Conservation (phyloP, 2,888 invertebrate genomes). For the Hyalella azteca region DNA sequence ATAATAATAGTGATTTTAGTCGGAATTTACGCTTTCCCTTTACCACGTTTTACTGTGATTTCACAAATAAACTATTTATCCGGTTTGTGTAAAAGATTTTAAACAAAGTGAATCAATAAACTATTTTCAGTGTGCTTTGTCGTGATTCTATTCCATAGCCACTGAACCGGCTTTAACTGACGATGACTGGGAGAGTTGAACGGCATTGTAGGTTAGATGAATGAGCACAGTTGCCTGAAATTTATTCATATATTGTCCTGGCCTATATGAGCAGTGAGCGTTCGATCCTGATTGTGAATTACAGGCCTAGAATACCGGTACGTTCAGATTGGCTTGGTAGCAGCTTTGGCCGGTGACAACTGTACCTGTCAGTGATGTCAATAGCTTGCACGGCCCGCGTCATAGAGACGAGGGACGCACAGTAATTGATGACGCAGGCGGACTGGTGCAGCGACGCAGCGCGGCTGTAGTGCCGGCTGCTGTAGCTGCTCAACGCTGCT, state of each 20-base stretch:
- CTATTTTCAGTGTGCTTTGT: too few relatives aligned
- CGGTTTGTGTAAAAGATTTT: too few relatives aligned
- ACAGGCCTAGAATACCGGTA: background rate
- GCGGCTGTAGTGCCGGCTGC: background rate
- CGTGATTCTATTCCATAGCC: too few relatives aligned
- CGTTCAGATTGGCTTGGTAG: background rate
- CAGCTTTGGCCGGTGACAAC: too few relatives aligned
- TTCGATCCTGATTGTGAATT: background rate
- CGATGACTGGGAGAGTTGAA: background rate
- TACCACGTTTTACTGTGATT: too few relatives aligned
- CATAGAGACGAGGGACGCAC: conserved; percentile 6
- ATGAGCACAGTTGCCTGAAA: background rate
- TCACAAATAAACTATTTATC: too few relatives aligned
- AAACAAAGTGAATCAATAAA: too few relatives aligned
- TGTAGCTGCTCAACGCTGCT: conserved; percentile 28
- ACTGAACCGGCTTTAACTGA: too few relatives aligned
- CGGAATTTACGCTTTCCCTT: too few relatives aligned
- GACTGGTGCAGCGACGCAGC: conserved; percentile 2
- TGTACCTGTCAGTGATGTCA: too few relatives aligned
- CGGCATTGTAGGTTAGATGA: background rate
- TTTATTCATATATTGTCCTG: background rate
- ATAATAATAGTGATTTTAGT: too few relatives aligned
- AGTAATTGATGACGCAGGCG: conserved; percentile 4
- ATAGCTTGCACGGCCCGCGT: background rate
- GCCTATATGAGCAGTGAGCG: background rate